Percentiles rank a stretch among this genome's conserved stretches.
Conservation (phyloP, 2,797 vertebrate species). For the Gambelia wislizenii region DNA sequence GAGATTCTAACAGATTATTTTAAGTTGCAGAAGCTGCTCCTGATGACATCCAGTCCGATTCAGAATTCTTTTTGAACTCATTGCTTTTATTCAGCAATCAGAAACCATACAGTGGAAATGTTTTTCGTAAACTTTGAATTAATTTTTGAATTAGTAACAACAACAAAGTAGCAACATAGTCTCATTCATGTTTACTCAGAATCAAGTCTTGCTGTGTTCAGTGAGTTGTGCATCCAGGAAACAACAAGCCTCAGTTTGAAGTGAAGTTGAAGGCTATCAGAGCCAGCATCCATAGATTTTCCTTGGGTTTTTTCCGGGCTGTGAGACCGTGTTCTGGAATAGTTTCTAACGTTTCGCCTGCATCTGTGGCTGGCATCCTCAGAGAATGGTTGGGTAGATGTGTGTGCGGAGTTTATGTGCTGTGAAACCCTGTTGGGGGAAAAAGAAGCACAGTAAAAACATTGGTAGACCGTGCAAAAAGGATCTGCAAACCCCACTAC, state of each 20-base stretch:
- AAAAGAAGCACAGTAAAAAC: no score
- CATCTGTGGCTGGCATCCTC: no score
- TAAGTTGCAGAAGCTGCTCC: conserved; percentile 5
- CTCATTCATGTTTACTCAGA: not conserved
- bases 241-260: not conserved
- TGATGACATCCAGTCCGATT: not conserved
- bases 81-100: not conserved
- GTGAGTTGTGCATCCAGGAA: not conserved
- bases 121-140: not conserved
- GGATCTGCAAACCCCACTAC: no score
- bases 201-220: not conserved
- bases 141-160: not conserved
- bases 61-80: not conserved
- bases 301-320: no score
- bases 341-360: no score
- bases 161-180: not conserved
- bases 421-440: no score
- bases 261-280: no score
- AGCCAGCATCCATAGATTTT: no score
- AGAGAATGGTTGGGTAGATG: no score
- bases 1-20: not conserved
- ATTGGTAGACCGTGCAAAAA: no score
- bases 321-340: no score
- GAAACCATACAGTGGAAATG: not conserved
- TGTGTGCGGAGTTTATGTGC: no score